Base-by-base conservation (phyloP, 2,797 vertebrate genomes). In the Halcyon smyrnensis region DNA sequence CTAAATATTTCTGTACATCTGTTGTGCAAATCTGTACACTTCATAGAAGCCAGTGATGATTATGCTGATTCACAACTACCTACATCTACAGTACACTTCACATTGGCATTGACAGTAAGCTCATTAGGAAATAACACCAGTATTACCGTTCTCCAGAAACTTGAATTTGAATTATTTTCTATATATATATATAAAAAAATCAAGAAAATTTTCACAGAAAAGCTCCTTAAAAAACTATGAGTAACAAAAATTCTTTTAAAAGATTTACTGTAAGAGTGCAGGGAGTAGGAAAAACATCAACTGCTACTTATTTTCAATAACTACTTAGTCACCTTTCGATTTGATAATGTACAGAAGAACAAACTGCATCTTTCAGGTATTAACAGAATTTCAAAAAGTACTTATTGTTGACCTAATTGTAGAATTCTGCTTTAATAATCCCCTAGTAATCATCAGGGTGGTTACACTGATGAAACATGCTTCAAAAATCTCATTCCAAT, bases 31-130 rank as follows among this genome's bases (percentile, higher is more conserved):
- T 34, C 15, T 4, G 7, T 8, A 5, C 14, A 32, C 41, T 60
- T 12, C 56, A n/a, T 7, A 53, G 68, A 28, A 79, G 14, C 18
- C 59, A 27, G 43, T 7, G 27, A 32, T 9, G 7, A 3, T 27
- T 34, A 9, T 24, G 63, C 48, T 68, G 56, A 71, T 24, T 68
- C 77, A 48, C 83, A 89, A 41, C 41, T 32, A 28, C 71, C 24
- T 48, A 11, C 39, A 64, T 4, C 57, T 21, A 19, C 64, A 15
- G 69, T 12, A 57, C 36, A 27, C 21, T 20, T 63, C 43, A 24
- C 27, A 25, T 0, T 2, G 0, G 23, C 64, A 74, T 0, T 2
- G 0, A 21, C 65, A 65, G 28, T 4, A 4, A 65, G 23, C 27
- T 71, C 64, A 45, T 1, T 1, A 4, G 25, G 43, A 84, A 90